Evolutionary conservation across 2,888 invertebrate species (phyloP).

Genomic region (Nemapogon koenigi): DNA sequence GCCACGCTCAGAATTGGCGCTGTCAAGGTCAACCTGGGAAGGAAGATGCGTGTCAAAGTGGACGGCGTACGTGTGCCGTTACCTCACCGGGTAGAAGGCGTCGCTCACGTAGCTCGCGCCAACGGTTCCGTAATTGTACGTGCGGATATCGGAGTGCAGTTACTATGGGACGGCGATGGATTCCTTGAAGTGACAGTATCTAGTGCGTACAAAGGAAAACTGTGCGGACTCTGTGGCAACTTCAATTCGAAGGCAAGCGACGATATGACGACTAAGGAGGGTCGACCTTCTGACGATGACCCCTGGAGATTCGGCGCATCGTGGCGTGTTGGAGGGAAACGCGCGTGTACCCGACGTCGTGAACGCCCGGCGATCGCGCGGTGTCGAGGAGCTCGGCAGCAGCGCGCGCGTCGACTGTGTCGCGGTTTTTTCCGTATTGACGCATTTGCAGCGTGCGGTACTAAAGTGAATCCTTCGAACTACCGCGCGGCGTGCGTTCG

Average conservation of each 20-base stretch:
- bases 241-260: constrained; percentile 88
- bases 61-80: constrained; percentile 77
- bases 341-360: constrained; percentile 70
- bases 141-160: constrained; percentile 78
- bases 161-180: constrained; percentile 93
- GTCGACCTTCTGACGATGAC: constrained; percentile 68
- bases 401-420: constrained; percentile 54
- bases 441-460: constrained; percentile 79
- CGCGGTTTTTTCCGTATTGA: constrained; percentile 54
- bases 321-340: constrained; percentile 88
- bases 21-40: constrained; percentile 83
- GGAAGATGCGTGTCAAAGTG: constrained; percentile 84
- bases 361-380: constrained; percentile 48
- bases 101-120: constrained; percentile 68
- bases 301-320: constrained; percentile 81
- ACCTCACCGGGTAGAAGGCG: constrained; percentile 68
- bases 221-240: constrained; percentile 95
- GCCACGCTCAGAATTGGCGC: constrained; percentile 80
- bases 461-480: constrained; percentile 78
- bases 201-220: constrained; percentile 71
- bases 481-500: constrained; percentile 86
- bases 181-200: constrained; percentile 87
- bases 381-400: constrained; percentile 52
- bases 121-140: constrained; percentile 72
- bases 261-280: constrained; percentile 78